phyloP scores from a whole-genome alignment of 2,113 vertebrate genomes.

The Aphelocoma coerulescens region DNA sequence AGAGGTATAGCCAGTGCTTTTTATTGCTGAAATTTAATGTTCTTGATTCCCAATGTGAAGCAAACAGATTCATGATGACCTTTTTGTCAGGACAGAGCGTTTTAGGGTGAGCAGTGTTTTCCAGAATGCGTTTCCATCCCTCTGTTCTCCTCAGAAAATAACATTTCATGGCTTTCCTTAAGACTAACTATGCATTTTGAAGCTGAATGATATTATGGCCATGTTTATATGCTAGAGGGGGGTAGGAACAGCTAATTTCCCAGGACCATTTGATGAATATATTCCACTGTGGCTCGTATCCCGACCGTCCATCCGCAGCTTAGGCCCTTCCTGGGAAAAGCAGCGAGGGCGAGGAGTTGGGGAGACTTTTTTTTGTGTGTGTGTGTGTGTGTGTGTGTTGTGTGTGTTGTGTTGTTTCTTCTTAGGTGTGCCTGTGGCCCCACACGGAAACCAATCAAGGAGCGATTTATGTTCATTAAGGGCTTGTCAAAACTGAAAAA shows the following conservation, averaged over 20 bases:
- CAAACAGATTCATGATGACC: neutral
- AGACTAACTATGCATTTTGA: neutral
- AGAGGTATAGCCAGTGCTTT: neutral
- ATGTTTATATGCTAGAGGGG: neutral
- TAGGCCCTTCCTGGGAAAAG: neutral
- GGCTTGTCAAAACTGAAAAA: constrained; percentile 87
- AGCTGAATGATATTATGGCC: neutral
- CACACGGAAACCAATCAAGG: constrained; percentile 77
- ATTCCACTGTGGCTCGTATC: constrained; percentile 17
- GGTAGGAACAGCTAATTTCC: neutral
- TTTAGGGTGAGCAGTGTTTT: neutral
- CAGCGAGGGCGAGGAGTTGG: neutral
- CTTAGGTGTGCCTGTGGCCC: constrained; percentile 78
- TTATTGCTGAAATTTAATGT: neutral
- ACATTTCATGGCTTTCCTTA: neutral
- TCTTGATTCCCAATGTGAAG: neutral
- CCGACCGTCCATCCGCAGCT: neutral
- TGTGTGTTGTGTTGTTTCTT: neutral
- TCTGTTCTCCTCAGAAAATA: neutral
- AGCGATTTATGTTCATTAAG: constrained; percentile 85
- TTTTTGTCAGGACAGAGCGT: neutral
- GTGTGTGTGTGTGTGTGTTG: too few relatives aligned
- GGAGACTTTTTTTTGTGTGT: neutral
- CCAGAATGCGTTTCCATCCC: neutral
- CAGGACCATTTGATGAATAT: constrained; percentile 48